Percentiles rank a stretch among this genome's conserved stretches.
These are phyloP conservation scores for Prorops nasuta DNA, from an alignment of 1,140 invertebrate genomes.

Conservation along the genomic window DNA sequence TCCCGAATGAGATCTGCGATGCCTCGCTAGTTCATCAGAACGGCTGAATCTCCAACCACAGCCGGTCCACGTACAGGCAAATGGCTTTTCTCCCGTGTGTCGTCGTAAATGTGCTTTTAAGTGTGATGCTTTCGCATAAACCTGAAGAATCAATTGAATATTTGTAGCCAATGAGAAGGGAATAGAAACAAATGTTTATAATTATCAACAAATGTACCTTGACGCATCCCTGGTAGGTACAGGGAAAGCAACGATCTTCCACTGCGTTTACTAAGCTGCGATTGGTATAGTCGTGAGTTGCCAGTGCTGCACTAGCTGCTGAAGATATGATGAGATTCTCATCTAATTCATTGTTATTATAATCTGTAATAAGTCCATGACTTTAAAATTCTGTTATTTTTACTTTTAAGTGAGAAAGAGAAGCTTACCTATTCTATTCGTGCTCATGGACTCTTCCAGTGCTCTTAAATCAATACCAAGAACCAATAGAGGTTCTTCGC, in stretches of 20 bases:
- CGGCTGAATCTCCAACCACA: conserved; percentile 92
- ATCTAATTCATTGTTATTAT: conserved; percentile 48
- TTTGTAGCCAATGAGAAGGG: too few relatives aligned
- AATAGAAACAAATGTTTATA: too few relatives aligned
- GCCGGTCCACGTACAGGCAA: conserved; percentile 84
- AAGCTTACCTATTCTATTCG: conserved; percentile 22
- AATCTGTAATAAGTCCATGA: conserved; percentile 37
- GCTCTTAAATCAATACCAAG: conserved; percentile 52
- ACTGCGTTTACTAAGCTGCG: conserved; percentile 40
- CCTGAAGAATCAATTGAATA: conserved; percentile 40
- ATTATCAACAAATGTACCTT: conserved; percentile 36
- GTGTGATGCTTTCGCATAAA: conserved; percentile 92
- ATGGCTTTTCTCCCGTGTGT: conserved; percentile 95
- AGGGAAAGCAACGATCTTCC: conserved; percentile 61
- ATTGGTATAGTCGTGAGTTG: conserved; percentile 54
- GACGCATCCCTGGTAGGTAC: conserved; percentile 59
- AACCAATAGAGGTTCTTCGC: conserved; percentile 47
- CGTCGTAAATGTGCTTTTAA: conserved; percentile 89
- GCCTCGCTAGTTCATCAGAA: conserved; percentile 87
- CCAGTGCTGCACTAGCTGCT: conserved; percentile 46
- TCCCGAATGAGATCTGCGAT: conserved; percentile 78
- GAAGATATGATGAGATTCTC: conserved; percentile 33
- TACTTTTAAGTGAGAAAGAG: not conserved
- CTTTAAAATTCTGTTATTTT: not conserved
- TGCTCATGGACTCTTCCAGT: conserved; percentile 35